Conservation (phyloP, 2,888 invertebrate genomes). For the Andrena fulva region DNA sequence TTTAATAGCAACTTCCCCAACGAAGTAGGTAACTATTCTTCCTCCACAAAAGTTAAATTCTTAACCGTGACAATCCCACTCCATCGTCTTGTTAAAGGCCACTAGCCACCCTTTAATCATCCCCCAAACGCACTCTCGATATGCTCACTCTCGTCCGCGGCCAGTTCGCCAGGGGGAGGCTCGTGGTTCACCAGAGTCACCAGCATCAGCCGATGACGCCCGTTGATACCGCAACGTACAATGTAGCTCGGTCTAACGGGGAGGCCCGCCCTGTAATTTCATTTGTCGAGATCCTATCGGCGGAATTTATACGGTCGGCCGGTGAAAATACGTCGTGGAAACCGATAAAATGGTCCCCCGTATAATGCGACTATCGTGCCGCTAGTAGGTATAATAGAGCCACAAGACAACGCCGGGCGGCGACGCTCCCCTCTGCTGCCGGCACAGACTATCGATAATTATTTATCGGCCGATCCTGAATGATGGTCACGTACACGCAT, state of each 20-base stretch:
- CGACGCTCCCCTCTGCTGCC: conserved; percentile 10
- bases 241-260: conserved; percentile 51
- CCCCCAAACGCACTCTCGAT: no score
- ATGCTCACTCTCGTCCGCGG: background rate
- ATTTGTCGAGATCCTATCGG: conserved; percentile 72
- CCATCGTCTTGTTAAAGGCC: no score
- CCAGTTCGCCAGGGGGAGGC: background rate
- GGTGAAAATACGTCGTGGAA: conserved; percentile 69
- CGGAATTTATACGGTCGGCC: conserved; percentile 67
- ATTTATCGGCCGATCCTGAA: conserved; percentile 78
- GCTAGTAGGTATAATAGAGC: conserved; percentile 51
- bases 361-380: conserved; percentile 44
- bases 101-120: no score
- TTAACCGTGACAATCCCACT: no score
- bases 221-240: conserved; percentile 54
- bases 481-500: conserved; percentile 76
- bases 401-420: conserved; percentile 5
- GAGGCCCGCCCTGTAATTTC: conserved; percentile 70
- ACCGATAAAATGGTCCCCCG: conserved; percentile 63
- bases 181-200: conserved; percentile 33
- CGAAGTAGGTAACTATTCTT: no score
- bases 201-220: conserved; percentile 57
- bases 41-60: no score
- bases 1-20: no score
- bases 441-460: conserved; percentile 73